Evolutionary conservation across 2,797 vertebrate species (phyloP), one percentile per base, ranked within the genome.

Genomic region (Arrhamphus sclerolepis): DNA sequence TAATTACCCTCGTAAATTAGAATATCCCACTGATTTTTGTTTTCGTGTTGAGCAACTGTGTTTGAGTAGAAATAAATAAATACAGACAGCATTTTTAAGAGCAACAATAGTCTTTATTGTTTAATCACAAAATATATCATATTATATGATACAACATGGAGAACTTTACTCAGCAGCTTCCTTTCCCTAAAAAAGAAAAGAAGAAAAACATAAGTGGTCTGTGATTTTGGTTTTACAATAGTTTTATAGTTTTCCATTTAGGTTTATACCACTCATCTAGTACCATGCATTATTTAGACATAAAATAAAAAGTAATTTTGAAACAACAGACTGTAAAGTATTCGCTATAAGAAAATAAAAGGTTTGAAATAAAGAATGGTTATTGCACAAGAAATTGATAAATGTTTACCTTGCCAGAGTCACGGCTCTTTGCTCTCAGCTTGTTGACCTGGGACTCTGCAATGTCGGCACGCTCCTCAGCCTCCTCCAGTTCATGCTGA

Each of bases 121-220:
- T 50, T 57, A 40, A 56, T 1, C 58, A 63, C 31, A 19, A 19
- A 39, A 1, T 5, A 78, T 28, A 56, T 77, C 79, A 82, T 87
- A 78, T 87, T 81, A 16, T 84, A 82, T 84, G 78, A 78, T 17
- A 18, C 6, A 22, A 38, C 16, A 17, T 6, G 18, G 73, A 70
- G 66, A 7, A 46, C 41, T 59, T 83, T 77, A 87, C 47, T 87
- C 87, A 22, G 87, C 83, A 11, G 53, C 31, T 0, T 82, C 82
- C 53, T 84, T 84, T 28, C 72, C 75, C 82, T 84, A 44, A 19
- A 43, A 24, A 34, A 46, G 4, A 61, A 8, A 1, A n/a, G 52
- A n/a, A 13, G 28, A 49, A 3, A 26, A 26, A 26, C 24, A 26
- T 6, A 26, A 26, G 24, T 26, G 24, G 24, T 26, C 3, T 26